Conservation (phyloP, 2,113 vertebrate genomes). For the Corydoras sp. region DNA sequence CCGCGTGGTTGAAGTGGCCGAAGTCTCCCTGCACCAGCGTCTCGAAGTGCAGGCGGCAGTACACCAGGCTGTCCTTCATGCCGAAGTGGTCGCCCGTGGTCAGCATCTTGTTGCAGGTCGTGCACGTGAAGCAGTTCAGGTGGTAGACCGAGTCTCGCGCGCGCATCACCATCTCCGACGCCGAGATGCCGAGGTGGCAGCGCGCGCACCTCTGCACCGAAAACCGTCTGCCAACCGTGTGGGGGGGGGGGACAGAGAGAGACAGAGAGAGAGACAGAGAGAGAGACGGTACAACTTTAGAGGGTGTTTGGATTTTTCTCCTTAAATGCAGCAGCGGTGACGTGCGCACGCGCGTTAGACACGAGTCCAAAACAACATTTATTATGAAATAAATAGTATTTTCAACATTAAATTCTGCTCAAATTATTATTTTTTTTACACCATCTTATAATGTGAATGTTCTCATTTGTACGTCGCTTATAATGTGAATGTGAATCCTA, state of each 20-base stretch:
- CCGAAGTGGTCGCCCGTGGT: constrained; percentile 98
- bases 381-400: too few species aligned
- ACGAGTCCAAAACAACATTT: too few species aligned
- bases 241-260: constrained; percentile 34
- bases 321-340: too few species aligned
- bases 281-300: too few species aligned
- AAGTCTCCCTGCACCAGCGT: constrained; percentile 95
- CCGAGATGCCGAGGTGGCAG: constrained; percentile 98
- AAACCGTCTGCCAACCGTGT: constrained; percentile 80
- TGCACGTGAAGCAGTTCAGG: constrained; percentile 98
- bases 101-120: constrained; percentile 96
- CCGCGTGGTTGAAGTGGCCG: constrained; percentile 90
- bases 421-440: too few species aligned
- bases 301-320: too few species aligned
- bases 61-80: constrained; percentile 98
- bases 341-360: too few species aligned
- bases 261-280: constrained; percentile 1
- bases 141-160: constrained; percentile 97
- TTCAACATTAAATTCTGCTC: too few species aligned
- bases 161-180: constrained; percentile 99
- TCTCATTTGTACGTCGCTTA: too few species aligned
- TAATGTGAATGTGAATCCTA: too few species aligned
- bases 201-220: constrained; percentile 97
- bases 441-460: too few species aligned
- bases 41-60: constrained; percentile 98